These are phyloP conservation scores for Thymelicus sylvestris DNA, from an alignment of 2,888 invertebrate species.

Conservation along the genomic window DNA sequence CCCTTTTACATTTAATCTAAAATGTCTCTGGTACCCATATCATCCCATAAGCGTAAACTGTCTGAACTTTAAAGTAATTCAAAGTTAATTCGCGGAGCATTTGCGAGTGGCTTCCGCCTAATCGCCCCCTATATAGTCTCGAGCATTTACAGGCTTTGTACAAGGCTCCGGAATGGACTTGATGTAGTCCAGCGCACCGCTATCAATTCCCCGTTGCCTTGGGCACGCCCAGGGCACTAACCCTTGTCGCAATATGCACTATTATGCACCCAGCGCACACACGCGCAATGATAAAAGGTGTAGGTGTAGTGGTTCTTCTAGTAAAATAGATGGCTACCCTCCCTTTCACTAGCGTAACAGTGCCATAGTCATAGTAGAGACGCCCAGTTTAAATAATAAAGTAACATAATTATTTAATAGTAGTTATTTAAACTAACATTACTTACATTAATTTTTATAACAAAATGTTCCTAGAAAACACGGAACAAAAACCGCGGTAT, in stretches of 20 bases:
- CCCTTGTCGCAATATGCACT: conserved; percentile 67
- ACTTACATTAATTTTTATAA: background rate
- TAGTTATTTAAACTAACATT: background rate
- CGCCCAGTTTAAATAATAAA: conserved; percentile 46
- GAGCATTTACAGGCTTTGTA: conserved; percentile 56
- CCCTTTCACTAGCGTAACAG: conserved; percentile 78
- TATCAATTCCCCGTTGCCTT: conserved; percentile 70
- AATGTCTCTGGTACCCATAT: conserved; percentile 23
- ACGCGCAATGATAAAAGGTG: conserved; percentile 52
- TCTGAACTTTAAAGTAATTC: conserved; percentile 38
- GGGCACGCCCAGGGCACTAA: conserved; percentile 79
- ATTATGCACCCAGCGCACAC: conserved; percentile 54
- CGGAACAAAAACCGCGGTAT: conserved; percentile 40
- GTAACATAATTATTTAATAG: conserved; percentile 4
- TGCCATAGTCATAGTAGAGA: conserved; percentile 63
- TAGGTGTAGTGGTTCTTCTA: conserved; percentile 64
- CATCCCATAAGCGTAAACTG: conserved; percentile 34
- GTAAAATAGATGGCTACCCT: conserved; percentile 78
- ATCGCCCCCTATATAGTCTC: conserved; percentile 53
- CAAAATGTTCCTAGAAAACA: conserved; percentile 37
- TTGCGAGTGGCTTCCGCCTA: conserved; percentile 50
- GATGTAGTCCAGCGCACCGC: conserved; percentile 59
- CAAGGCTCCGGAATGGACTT: conserved; percentile 59
- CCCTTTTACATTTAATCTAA: conserved; percentile 8
- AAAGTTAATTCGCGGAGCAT: conserved; percentile 36